These are phyloP conservation scores for Antechinus flavipes DNA, from an alignment of 2,113 vertebrate genomes.

Conservation along the genomic window DNA sequence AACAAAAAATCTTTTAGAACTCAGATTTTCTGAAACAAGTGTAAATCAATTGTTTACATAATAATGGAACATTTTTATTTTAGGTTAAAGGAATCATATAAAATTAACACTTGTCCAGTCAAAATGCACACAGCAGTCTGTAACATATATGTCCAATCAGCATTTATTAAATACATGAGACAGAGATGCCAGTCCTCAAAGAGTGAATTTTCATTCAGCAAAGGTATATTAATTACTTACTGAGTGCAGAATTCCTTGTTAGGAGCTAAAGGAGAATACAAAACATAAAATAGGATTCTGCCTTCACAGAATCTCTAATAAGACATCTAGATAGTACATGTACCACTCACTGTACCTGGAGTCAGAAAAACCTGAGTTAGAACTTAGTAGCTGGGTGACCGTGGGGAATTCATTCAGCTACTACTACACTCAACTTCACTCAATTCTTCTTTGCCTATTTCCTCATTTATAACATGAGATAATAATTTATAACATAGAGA, in stretches of 20 bases:
- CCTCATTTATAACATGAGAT: no score
- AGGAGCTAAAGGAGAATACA: neutral
- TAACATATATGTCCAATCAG: neutral
- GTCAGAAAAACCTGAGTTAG: neutral
- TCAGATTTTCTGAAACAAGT: neutral
- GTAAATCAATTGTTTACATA: neutral
- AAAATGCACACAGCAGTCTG: neutral
- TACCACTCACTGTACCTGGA: neutral
- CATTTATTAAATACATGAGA: neutral
- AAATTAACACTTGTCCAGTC: neutral
- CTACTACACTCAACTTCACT: no score
- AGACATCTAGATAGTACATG: neutral
- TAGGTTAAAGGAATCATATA: neutral
- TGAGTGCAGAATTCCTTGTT: neutral
- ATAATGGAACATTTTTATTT: neutral
- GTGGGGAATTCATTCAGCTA: no score
- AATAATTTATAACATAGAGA: no score
- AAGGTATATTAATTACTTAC: neutral
- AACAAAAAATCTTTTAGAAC: neutral
- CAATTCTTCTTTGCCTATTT: no score
- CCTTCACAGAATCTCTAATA: neutral
- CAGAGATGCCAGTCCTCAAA: neutral
- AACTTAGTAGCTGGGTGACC: neutral
- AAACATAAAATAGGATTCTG: neutral
- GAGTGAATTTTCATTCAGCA: neutral